Percentiles rank a stretch among this genome's conserved stretches.
These are phyloP conservation scores for Pseudomyrmex pallidus DNA, from an alignment of 1,140 invertebrate genomes.

Conservation along the genomic window DNA sequence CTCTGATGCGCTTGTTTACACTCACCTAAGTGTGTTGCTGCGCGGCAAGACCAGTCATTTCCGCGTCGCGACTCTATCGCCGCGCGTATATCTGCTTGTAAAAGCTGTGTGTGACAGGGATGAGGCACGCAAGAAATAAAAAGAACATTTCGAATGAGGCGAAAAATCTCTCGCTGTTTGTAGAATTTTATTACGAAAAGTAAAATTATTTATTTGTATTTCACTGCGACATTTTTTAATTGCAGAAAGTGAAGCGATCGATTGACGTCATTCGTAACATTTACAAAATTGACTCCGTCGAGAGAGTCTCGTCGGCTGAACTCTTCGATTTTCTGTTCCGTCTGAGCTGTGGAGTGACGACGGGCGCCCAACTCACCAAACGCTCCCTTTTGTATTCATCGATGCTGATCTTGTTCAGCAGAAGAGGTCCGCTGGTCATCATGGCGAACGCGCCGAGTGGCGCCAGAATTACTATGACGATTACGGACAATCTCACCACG, in stretches of 20 bases:
- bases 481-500: conserved; percentile 77
- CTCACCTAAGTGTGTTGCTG: not conserved
- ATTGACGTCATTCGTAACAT: no score
- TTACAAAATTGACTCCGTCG: not conserved
- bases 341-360: conserved; percentile 74
- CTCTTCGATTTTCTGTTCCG: not conserved
- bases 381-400: conserved; percentile 75
- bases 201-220: no score
- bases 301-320: not conserved
- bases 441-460: conserved; percentile 79
- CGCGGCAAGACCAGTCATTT: conserved; percentile 26
- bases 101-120: not conserved
- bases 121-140: not conserved
- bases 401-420: conserved; percentile 74
- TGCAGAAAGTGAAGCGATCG: not conserved
- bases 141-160: not conserved
- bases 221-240: no score
- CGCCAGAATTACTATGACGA: conserved; percentile 79
- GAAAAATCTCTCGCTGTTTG: no score
- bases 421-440: conserved; percentile 77
- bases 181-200: no score
- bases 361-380: conserved; percentile 74
- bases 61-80: not conserved
- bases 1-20: conserved; percentile 34
- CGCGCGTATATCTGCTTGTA: no score